Percentiles rank a stretch among this genome's conserved stretches.
Evolutionary conservation across 35 echinoderm and acorn worm genomes (phyloP).

Genomic region (Lytechinus pictus): DNA sequence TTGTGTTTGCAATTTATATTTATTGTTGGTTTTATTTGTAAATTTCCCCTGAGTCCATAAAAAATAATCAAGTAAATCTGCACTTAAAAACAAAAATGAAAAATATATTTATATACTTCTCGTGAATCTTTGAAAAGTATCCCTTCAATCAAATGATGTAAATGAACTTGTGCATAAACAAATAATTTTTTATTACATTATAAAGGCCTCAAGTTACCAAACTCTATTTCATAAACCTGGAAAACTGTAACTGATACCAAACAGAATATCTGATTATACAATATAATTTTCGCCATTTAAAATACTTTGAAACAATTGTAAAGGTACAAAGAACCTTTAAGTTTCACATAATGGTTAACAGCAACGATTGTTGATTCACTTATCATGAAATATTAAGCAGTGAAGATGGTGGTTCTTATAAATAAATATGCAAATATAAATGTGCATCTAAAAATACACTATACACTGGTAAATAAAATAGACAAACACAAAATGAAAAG

Average conservation of each 20-base stretch:
- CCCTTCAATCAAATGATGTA: not conserved
- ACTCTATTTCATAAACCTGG: not conserved
- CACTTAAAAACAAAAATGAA: not conserved
- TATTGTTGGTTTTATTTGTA: too few species aligned
- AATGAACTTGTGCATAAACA: not conserved
- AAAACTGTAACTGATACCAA: not conserved
- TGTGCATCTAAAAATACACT: not conserved
- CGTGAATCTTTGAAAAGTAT: too few species aligned
- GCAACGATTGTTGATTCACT: not conserved
- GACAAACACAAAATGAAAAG: not conserved
- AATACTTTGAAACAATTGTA: not conserved
- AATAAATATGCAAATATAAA: not conserved
- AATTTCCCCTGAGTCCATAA: not conserved
- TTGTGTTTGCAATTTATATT: too few species aligned
- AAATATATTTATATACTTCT: not conserved
- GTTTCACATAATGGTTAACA: not conserved
- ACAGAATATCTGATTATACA: not conserved
- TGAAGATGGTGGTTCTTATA: not conserved
- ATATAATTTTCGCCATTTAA: not conserved
- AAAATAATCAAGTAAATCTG: not conserved
- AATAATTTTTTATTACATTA: not conserved
- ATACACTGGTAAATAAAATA: not conserved
- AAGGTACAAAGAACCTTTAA: not conserved
- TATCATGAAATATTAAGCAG: not conserved
- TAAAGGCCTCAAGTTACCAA: not conserved